phyloP scores from a whole-genome alignment of 2,797 vertebrate genomes.

The Astyanax mexicanus region DNA sequence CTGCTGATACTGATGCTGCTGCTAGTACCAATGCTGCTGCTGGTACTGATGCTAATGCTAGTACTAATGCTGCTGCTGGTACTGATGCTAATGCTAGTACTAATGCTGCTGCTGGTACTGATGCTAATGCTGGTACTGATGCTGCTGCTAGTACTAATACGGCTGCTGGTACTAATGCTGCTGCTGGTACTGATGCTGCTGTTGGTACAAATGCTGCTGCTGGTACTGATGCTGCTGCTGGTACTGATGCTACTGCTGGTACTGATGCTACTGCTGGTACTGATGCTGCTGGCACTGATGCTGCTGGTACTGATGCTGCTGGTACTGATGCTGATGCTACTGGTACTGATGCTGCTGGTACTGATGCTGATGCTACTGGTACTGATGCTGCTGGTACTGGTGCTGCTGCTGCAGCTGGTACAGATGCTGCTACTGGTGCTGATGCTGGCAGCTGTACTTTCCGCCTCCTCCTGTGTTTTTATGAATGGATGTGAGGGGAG shows the following conservation, averaged over 20 bases:
- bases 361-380: too few species aligned
- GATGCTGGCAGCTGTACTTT: conserved; percentile 10
- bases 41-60: too few species aligned
- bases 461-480: conserved; percentile 46
- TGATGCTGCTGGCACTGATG: not conserved
- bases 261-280: too few species aligned
- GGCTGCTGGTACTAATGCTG: too few species aligned
- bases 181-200: not conserved
- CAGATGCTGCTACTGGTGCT: not conserved
- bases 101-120: not conserved
- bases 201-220: too few species aligned
- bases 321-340: too few species aligned
- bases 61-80: not conserved
- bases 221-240: not conserved
- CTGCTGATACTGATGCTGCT: not conserved
- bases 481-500: conserved; percentile 58
- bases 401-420: not conserved
- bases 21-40: too few species aligned
- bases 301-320: too few species aligned
- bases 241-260: not conserved
- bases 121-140: not conserved
- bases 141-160: too few species aligned
- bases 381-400: not conserved
- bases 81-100: too few species aligned
- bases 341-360: not conserved